Conservation (phyloP, 2,888 invertebrate species). For the Strigamia crassipes region DNA sequence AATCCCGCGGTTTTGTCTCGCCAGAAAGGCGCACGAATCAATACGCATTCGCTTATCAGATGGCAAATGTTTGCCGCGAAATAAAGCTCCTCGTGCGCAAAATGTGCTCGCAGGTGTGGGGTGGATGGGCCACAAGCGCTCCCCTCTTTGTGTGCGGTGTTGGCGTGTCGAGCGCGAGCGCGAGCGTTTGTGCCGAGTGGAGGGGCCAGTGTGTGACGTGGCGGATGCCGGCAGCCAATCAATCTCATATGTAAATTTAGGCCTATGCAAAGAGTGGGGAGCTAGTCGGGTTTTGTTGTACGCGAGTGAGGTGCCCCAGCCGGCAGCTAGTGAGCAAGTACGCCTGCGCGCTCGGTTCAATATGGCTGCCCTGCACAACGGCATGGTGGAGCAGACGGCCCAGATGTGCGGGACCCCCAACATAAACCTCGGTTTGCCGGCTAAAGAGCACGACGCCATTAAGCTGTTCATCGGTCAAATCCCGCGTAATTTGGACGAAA, state of each 20-base stretch:
- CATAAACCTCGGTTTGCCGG: slow-evolving; percentile 50
- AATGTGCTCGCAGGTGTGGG: neutral
- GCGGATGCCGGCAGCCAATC: slow-evolving; percentile 30
- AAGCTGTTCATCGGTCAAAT: slow-evolving; percentile 94
- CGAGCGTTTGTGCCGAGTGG: slow-evolving; percentile 23
- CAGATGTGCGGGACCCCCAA: slow-evolving; percentile 48
- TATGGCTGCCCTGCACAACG: slow-evolving; percentile 52
- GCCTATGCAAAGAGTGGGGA: slow-evolving; percentile 40
- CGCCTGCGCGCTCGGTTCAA: slow-evolving; percentile 47
- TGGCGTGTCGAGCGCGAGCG: slow-evolving; percentile 27
- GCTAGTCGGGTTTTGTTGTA: slow-evolving; percentile 44
- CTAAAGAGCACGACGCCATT: slow-evolving; percentile 66
- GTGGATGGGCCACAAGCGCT: slow-evolving; percentile 10
- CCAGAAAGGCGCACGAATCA: slow-evolving; percentile 33
- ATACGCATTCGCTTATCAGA: slow-evolving; percentile 43
- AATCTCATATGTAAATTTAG: slow-evolving; percentile 44
- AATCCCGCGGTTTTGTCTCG: neutral
- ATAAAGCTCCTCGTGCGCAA: slow-evolving; percentile 17
- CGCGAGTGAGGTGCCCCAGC: neutral
- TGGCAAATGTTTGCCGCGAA: slow-evolving; percentile 46
- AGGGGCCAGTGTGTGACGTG: slow-evolving; percentile 11
- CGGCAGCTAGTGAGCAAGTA: slow-evolving; percentile 16
- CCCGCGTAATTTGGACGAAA: slow-evolving; percentile 84
- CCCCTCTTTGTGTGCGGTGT: slow-evolving; percentile 13
- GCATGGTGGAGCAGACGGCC: slow-evolving; percentile 50